Conservation (phyloP, 2,888 invertebrate species). For the Polyommatus icarus region DNA sequence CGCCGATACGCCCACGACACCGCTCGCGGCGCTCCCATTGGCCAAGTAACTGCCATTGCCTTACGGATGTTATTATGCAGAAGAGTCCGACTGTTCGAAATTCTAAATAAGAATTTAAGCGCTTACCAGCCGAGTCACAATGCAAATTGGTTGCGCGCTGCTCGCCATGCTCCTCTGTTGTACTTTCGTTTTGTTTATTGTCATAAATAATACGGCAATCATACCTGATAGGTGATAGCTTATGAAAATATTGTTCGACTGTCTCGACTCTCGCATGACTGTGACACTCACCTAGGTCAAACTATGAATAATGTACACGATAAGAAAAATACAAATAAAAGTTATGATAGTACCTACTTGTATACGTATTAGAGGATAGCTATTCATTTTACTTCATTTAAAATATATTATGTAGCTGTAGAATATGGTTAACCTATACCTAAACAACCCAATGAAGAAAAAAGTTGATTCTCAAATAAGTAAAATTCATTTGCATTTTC, state of each 20-base stretch:
- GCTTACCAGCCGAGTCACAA: constrained; percentile 73
- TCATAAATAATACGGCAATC: constrained; percentile 38
- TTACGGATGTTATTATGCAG: constrained; percentile 79
- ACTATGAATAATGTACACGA: neutral
- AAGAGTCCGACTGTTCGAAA: constrained; percentile 74
- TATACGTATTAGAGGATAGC: neutral
- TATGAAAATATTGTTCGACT: constrained; percentile 28
- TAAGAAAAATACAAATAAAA: neutral
- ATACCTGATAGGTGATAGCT: constrained; percentile 28
- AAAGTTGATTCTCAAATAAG: too few species aligned
- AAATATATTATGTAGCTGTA: too few species aligned
- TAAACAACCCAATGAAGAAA: neutral
- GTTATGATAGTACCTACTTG: neutral
- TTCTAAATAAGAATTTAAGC: constrained; percentile 76
- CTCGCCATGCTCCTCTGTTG: constrained; percentile 55
- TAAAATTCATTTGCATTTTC: too few species aligned
- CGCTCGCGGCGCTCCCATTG: constrained; percentile 66
- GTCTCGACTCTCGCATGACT: neutral
- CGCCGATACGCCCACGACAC: constrained; percentile 73
- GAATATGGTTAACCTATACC: neutral
- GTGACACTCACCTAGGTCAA: neutral
- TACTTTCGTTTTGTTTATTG: constrained; percentile 44
- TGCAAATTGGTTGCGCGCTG: constrained; percentile 75
- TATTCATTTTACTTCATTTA: neutral
- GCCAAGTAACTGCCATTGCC: constrained; percentile 78